A percentile compares a stretch with the other conserved stretches of the same genome.
Evolutionary conservation across 1,140 invertebrate genomes (phyloP).

Genomic region (Drosophila chauvacae): DNA sequence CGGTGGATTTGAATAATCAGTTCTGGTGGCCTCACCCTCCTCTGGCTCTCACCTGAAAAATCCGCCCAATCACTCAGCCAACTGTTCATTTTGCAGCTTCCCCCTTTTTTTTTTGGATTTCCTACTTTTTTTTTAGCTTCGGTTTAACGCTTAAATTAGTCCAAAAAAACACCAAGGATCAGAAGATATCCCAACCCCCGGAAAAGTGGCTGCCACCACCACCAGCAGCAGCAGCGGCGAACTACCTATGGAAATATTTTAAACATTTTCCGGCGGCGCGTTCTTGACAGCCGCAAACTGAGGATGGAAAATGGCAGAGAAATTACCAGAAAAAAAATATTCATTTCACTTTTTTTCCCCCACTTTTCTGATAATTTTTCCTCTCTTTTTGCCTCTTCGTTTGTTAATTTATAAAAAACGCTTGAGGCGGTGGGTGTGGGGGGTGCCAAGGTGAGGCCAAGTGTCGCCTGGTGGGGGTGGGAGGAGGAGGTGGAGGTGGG

Average conservation of each 20-base stretch:
- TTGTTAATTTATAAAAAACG: constrained; percentile 83
- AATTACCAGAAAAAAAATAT: constrained; percentile 72
- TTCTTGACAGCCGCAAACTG: constrained; percentile 45
- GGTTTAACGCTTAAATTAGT: constrained; percentile 71
- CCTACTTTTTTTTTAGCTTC: constrained; percentile 10
- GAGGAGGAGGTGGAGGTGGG: neutral
- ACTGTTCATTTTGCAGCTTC: constrained; percentile 63
- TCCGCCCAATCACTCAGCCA: constrained; percentile 49
- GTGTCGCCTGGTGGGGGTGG: constrained; percentile 48
- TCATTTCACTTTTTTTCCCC: constrained; percentile 57
- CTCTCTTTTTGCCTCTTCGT: constrained; percentile 58
- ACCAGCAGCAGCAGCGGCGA: neutral
- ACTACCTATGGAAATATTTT: constrained; percentile 63
- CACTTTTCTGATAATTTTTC: constrained; percentile 73
- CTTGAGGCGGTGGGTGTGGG: constrained; percentile 51
- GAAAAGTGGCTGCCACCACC: constrained; percentile 20
- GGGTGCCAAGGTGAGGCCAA: constrained; percentile 69
- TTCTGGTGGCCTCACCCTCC: constrained; percentile 4
- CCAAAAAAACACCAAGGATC: constrained; percentile 47
- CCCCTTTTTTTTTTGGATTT: constrained; percentile 2
- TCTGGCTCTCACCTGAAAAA: constrained; percentile 17
- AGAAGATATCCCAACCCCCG: constrained; percentile 28
- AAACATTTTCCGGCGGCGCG: constrained; percentile 42
- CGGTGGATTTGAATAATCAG: constrained; percentile 25
- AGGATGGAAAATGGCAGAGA: constrained; percentile 30